phyloP scores from a whole-genome alignment of 2,113 vertebrate species.

The Arizona elegans region DNA sequence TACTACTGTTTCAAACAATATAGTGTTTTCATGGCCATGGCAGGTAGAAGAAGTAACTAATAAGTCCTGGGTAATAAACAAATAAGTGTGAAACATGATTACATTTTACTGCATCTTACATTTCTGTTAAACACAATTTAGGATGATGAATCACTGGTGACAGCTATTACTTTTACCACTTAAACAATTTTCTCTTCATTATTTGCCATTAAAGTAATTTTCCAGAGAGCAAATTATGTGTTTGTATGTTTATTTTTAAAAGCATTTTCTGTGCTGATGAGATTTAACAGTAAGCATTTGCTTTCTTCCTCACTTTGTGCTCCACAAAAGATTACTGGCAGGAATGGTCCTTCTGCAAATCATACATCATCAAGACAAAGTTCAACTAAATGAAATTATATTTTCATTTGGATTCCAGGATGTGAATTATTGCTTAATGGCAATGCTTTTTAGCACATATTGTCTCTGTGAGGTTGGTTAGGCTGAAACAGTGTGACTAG shows the following conservation, averaged over 20 bases:
- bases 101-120: background rate
- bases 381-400: background rate
- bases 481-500: background rate
- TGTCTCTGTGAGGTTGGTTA: background rate
- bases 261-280: background rate
- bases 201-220: background rate
- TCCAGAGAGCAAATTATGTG: background rate
- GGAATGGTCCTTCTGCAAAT: background rate
- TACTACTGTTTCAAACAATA: background rate
- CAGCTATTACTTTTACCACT: background rate
- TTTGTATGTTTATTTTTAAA: background rate
- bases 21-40: background rate
- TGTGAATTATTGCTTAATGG: background rate
- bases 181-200: background rate
- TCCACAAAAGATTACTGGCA: background rate
- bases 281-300: background rate
- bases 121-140: background rate
- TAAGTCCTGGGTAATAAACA: background rate
- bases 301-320: background rate
- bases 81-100: background rate
- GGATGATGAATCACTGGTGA: background rate
- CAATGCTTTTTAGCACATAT: background rate
- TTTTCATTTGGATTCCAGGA: background rate
- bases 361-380: background rate
- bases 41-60: background rate